Percentiles rank a stretch among this genome's conserved stretches.
phyloP scores from a whole-genome alignment of 2,888 invertebrate genomes.

The Linnaemya vulpina region DNA sequence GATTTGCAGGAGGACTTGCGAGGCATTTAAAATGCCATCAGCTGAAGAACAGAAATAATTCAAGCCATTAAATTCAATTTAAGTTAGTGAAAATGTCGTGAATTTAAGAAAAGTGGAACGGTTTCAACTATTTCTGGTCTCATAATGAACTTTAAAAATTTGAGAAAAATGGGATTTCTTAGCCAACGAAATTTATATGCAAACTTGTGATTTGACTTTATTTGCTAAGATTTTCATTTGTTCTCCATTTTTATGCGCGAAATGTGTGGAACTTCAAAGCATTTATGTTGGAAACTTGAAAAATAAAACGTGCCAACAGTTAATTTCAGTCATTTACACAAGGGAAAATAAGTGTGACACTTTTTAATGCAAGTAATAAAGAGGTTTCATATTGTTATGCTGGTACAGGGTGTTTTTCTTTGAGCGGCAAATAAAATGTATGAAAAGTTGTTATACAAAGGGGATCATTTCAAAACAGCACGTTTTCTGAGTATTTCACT shows the following conservation, averaged over 20 bases:
- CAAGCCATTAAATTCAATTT: too few species aligned
- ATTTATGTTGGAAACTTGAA: conserved; percentile 30
- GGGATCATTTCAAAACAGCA: too few species aligned
- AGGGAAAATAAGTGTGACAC: neutral
- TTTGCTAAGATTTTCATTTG: neutral
- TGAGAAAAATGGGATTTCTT: neutral
- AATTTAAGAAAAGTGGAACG: too few species aligned
- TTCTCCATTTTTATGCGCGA: conserved; percentile 12
- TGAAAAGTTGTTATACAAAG: too few species aligned
- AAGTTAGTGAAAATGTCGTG: too few species aligned
- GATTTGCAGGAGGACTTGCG: neutral
- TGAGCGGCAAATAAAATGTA: too few species aligned
- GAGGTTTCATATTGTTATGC: neutral
- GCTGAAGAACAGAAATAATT: too few species aligned
- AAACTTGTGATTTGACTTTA: neutral
- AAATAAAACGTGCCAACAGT: conserved; percentile 7
- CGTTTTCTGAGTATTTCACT: too few species aligned
- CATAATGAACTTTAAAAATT: neutral
- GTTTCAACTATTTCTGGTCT: neutral
- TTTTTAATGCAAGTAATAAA: conserved; percentile 1
- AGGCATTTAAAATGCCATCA: neutral
- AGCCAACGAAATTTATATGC: neutral
- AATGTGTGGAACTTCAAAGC: conserved; percentile 34
- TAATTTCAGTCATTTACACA: neutral
- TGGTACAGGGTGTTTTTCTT: conserved; percentile 3